phyloP scores from a whole-genome alignment of 2,888 invertebrate genomes.

The Aleiodes testaceus region DNA sequence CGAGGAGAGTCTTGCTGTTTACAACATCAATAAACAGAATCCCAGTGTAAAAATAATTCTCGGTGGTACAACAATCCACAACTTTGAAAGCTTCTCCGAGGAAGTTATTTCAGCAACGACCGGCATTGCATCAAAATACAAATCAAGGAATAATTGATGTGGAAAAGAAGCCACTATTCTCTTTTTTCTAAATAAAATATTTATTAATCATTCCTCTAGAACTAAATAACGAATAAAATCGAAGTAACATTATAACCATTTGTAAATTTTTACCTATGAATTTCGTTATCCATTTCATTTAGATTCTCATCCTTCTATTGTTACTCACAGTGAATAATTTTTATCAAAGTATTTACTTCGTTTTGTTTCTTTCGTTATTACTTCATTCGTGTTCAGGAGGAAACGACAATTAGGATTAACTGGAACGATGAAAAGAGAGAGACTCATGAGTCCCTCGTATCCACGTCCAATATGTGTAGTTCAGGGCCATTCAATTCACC shows the following conservation, averaged over 20 bases:
- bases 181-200: constrained; percentile 54
- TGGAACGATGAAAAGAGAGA: constrained; percentile 27
- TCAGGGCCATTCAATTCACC: constrained; percentile 53
- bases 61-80: constrained; percentile 95
- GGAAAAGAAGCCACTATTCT: constrained; percentile 35
- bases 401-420: constrained; percentile 4
- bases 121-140: constrained; percentile 80
- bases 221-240: constrained; percentile 4
- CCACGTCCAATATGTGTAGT: constrained; percentile 58
- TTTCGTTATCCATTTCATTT: constrained; percentile 1
- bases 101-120: constrained; percentile 83
- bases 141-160: constrained; percentile 67
- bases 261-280: not conserved
- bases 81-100: constrained; percentile 85
- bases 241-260: not conserved
- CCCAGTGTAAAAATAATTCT: constrained; percentile 85
- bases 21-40: constrained; percentile 85
- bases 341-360: not conserved
- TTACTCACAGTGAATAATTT: not conserved
- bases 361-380: not conserved
- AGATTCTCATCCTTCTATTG: not conserved
- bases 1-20: constrained; percentile 92
- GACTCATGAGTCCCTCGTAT: constrained; percentile 54
- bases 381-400: not conserved
- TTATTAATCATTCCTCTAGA: constrained; percentile 52